Evolutionary conservation across 2,888 invertebrate genomes (phyloP).

Genomic region (Polyploca ridens): DNA sequence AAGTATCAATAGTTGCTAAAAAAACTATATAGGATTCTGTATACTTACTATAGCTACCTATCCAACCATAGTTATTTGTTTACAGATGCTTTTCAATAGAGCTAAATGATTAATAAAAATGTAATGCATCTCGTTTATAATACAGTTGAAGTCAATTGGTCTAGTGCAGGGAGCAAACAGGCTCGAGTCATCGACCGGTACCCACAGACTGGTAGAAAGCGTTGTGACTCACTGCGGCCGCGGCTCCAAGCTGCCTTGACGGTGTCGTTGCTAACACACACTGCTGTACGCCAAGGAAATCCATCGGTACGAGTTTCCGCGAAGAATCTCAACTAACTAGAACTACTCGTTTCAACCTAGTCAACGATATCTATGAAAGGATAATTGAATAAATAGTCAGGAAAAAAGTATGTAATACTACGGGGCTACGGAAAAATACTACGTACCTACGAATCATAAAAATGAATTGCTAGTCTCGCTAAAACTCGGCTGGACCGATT

Average conservation of each 20-base stretch:
- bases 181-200: constrained; percentile 59
- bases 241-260: constrained; percentile 56
- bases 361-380: constrained; percentile 11
- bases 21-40: too few relatives aligned
- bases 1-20: too few relatives aligned
- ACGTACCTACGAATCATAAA: too few relatives aligned
- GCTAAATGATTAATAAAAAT: constrained; percentile 1
- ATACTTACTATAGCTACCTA: background rate
- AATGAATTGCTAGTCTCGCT: too few relatives aligned
- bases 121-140: constrained; percentile 6
- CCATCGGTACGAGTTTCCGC: constrained; percentile 10
- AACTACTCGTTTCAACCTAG: background rate
- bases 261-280: constrained; percentile 21
- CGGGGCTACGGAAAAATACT: too few relatives aligned
- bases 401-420: too few relatives aligned
- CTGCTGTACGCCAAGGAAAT: constrained; percentile 12
- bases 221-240: constrained; percentile 29
- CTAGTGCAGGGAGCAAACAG: constrained; percentile 49
- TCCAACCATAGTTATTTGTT: background rate
- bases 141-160: constrained; percentile 17
- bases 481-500: too few relatives aligned
- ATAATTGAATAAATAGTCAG: constrained; percentile 2
- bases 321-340: constrained; percentile 12
- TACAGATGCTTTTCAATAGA: constrained; percentile 2
- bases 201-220: constrained; percentile 47